These are phyloP conservation scores for Brachionus manjavacas DNA, from an alignment of 1,140 invertebrate species.

Conservation along the genomic window DNA sequence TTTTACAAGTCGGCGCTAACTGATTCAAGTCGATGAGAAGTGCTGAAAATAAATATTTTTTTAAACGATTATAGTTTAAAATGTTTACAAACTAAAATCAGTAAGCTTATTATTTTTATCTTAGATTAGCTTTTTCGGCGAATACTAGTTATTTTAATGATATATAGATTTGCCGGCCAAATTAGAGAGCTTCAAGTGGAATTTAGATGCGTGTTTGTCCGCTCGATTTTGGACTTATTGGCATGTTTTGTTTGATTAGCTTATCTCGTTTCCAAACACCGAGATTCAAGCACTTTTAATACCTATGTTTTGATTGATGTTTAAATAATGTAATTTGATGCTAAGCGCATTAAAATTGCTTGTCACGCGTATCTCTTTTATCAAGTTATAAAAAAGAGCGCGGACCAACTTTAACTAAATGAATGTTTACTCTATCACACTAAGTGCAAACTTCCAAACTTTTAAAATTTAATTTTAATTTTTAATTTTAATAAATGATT, in stretches of 20 bases:
- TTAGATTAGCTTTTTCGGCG: neutral
- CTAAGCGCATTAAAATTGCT: neutral
- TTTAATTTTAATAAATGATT: neutral
- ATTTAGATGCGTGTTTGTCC: conserved; percentile 1
- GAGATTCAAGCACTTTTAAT: neutral
- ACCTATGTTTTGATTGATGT: neutral
- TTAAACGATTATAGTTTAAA: neutral
- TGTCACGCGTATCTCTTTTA: neutral
- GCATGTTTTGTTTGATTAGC: neutral
- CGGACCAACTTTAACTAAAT: neutral
- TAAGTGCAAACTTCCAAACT: neutral
- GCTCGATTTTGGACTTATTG: neutral
- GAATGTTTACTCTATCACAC: neutral
- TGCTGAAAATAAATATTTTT: neutral
- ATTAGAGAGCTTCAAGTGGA: neutral
- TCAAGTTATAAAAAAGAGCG: neutral
- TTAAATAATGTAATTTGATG: conserved; percentile 6
- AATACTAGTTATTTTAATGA: neutral
- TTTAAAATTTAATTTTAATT: neutral
- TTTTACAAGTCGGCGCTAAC: neutral
- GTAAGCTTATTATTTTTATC: neutral
- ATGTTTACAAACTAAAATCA: neutral
- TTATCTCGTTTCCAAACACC: neutral
- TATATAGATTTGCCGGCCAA: neutral
- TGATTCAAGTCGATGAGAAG: neutral